Percentiles rank a stretch among this genome's conserved stretches.
These are phyloP conservation scores for Lonchura striata DNA, from an alignment of 2,113 vertebrate species.

Conservation along the genomic window DNA sequence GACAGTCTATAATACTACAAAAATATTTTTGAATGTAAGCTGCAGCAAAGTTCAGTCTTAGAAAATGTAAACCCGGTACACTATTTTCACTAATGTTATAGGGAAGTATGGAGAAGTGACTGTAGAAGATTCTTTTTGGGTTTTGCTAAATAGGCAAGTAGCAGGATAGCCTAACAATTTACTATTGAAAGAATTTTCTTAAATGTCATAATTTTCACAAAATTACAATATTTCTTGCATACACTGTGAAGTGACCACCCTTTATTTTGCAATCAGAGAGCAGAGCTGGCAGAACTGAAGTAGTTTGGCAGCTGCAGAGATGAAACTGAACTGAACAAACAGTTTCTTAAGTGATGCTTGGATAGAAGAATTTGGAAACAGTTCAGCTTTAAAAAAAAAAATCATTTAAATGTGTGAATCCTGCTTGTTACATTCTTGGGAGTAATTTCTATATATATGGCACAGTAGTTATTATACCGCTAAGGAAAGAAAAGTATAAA, in stretches of 20 bases:
- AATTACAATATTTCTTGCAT: constrained; percentile 69
- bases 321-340: constrained; percentile 82
- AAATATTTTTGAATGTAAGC: constrained; percentile 79
- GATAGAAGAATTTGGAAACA: constrained; percentile 78
- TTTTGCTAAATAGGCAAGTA: not conserved
- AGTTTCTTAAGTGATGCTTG: constrained; percentile 82
- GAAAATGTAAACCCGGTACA: constrained; percentile 36
- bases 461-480: constrained; percentile 67
- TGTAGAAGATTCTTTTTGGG: not conserved
- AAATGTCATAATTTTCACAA: constrained; percentile 65
- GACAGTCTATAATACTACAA: constrained; percentile 76
- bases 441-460: constrained; percentile 73
- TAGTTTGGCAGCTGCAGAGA: constrained; percentile 80
- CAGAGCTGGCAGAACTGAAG: constrained; percentile 77
- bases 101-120: constrained; percentile 31
- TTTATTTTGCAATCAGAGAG: constrained; percentile 81
- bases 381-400: constrained; percentile 74
- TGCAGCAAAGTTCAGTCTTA: constrained; percentile 67
- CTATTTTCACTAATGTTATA: constrained; percentile 15
- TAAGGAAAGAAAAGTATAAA: constrained; percentile 70
- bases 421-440: constrained; percentile 74
- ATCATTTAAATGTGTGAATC: constrained; percentile 81
- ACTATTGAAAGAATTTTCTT: constrained; percentile 40
- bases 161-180: constrained; percentile 38
- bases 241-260: constrained; percentile 80